phyloP scores from a whole-genome alignment of 2,113 vertebrate species.

The Tragelaphus scriptus region DNA sequence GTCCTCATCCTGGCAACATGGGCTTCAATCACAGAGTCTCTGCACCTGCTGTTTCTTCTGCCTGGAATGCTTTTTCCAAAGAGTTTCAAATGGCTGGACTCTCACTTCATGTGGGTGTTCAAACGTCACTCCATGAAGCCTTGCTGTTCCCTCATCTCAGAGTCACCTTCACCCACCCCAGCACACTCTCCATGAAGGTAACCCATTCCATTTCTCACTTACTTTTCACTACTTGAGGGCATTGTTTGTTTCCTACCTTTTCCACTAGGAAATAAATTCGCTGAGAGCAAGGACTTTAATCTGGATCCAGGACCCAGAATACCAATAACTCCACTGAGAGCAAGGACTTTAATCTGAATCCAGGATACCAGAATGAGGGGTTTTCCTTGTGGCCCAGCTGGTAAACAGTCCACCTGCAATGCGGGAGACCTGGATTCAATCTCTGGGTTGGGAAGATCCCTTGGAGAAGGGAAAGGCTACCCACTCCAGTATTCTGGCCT shows the following conservation, averaged over 20 bases:
- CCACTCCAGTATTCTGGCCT: neutral
- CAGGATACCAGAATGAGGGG: neutral
- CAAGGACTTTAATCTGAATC: neutral
- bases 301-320: neutral
- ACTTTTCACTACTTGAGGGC: neutral
- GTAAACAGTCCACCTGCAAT: neutral
- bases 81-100: neutral
- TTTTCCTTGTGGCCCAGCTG: neutral
- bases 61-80: neutral
- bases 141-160: neutral
- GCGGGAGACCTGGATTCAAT: neutral
- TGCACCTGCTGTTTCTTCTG: neutral
- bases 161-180: too few species aligned
- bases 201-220: neutral
- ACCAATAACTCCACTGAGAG: neutral
- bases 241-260: neutral
- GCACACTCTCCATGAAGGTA: neutral
- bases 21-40: neutral
- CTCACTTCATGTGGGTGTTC: neutral
- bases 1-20: fast-evolving
- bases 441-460: neutral
- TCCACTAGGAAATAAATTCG: neutral
- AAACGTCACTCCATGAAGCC: neutral
- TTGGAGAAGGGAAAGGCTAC: neutral
- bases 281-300: neutral